Conservation (phyloP, 2,888 invertebrate genomes). For the Dioctria linearis region DNA sequence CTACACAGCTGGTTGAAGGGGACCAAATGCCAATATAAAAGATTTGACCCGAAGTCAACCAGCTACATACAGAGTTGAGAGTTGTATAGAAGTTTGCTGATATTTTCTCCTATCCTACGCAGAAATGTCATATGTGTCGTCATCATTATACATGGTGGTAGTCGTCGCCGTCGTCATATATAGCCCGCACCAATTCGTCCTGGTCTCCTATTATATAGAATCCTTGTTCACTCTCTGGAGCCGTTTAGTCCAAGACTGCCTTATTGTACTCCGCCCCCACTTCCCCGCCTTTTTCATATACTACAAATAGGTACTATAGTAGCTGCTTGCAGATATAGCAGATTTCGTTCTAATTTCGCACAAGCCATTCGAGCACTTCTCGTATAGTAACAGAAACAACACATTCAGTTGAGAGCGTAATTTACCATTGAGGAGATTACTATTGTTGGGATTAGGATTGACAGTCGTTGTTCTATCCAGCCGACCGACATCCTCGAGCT, state of each 20-base stretch:
- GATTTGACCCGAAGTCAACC: constrained; percentile 82
- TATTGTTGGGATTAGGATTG: constrained; percentile 49
- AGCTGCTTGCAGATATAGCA: not conserved
- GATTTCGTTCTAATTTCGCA: constrained; percentile 29
- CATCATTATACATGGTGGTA: not conserved
- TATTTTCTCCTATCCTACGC: not conserved
- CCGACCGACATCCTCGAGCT: not conserved
- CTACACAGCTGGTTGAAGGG: constrained; percentile 84
- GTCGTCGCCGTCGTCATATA: not conserved
- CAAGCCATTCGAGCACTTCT: constrained; percentile 24
- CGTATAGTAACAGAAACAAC: constrained; percentile 27
- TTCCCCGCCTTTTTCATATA: not conserved
- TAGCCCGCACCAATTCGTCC: not conserved
- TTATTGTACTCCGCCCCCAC: constrained; percentile 13
- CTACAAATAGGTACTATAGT: no score
- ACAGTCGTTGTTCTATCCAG: constrained; percentile 19
- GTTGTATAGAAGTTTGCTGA: not conserved
- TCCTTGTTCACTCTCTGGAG: constrained; percentile 29
- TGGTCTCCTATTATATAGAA: no score
- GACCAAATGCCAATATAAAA: constrained; percentile 76
- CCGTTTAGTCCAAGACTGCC: constrained; percentile 11
- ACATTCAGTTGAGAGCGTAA: constrained; percentile 44
- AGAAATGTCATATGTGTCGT: constrained; percentile 15
- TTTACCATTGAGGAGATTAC: constrained; percentile 52
- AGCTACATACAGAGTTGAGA: constrained; percentile 75